These are phyloP conservation scores for Stercorarius parasiticus DNA, from an alignment of 2,113 vertebrate species.

Conservation along the genomic window DNA sequence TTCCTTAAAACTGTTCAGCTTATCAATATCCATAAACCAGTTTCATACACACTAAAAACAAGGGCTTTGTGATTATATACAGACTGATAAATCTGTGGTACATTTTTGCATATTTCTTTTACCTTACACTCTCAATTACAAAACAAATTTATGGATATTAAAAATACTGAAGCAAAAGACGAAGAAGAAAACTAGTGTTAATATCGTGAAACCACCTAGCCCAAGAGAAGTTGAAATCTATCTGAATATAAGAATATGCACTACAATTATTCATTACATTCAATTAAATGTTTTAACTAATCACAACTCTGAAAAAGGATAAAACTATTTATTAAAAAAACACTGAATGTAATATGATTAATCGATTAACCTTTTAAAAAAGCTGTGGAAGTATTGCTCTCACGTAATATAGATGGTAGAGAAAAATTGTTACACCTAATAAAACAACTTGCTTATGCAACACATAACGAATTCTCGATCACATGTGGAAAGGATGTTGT, in stretches of 20 bases:
- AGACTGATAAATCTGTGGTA: neutral
- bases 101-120: neutral
- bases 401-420: neutral
- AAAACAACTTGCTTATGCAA: neutral
- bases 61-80: neutral
- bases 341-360: neutral
- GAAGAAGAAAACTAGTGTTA: neutral
- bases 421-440: neutral
- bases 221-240: neutral
- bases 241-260: neutral
- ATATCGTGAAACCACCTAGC: neutral
- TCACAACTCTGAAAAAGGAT: neutral
- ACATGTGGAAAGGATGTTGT: neutral
- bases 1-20: neutral
- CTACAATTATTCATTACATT: neutral
- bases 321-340: neutral
- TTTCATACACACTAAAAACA: neutral
- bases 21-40: neutral
- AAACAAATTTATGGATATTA: neutral
- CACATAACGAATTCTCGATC: neutral
- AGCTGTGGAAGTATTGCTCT: neutral
- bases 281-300: neutral
- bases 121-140: neutral
- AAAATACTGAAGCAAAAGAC: neutral
- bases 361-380: constrained; percentile 10